Evolutionary conservation across 2,113 vertebrate species (phyloP), one percentile per base, ranked within the genome.

Genomic region (Proterorhinus semilunaris): DNA sequence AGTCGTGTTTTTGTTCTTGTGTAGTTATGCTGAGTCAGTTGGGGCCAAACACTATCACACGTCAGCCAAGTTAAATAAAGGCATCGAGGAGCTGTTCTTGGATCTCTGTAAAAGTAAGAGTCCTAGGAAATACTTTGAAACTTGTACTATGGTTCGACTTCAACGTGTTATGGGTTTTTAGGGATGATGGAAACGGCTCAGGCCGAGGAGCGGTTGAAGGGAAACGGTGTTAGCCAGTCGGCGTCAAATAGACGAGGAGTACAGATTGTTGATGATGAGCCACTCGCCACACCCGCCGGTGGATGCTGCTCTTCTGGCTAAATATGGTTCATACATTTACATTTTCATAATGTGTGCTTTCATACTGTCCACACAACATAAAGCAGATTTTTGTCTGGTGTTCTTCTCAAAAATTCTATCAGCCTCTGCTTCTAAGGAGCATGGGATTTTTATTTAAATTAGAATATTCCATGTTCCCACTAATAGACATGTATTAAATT

Each of bases 151-250:
- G 46, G 7, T 47, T 47, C 7, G 46, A 10, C 21, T 6, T 5
- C 49, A 13, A 51, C 11, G 50, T 57, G 54, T 69, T 52, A 65
- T 7, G 45, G 1, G 43, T n/a, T 57, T 67, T 12, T 79, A 99
- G 97, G 97, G 83, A 98, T 99, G 97, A 98, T 99, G 93, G 96
- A 99, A 87, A 97, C 92, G 0, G 97, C 96, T 66, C 96, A 98
- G 85, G 93, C 93, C 17, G 97, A 98, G 59, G 96, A 98, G 90
- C 91, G 94, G 82, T 91, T 93, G 67, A 96, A 95, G 92, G 96
- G 96, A 65, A 96, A 98, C 51, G 96, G 96, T 61, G 92, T 94
- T 66, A 94, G 93, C 88, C 94, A 96, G 48, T 90, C 93, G 6
- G 93, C 94, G 80, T 77, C 74, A 45, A 88, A 92, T 49, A 90